Percentiles rank a stretch among this genome's conserved stretches.
phyloP scores from a whole-genome alignment of 2,797 vertebrate species.

The Crenuchus spilurus region DNA sequence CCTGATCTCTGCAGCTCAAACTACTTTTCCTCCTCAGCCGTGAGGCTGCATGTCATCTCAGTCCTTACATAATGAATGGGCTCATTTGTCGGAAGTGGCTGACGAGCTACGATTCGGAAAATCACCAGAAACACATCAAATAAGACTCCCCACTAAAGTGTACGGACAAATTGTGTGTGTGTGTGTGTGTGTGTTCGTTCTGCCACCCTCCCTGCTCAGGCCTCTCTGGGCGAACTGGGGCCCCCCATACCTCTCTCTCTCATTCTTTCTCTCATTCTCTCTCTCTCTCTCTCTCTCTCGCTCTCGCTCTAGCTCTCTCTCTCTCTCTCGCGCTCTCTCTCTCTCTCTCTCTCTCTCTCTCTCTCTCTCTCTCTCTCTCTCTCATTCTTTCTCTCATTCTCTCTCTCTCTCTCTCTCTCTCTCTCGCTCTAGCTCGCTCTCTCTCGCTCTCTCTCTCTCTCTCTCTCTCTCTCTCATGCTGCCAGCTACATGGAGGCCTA shows the following conservation, averaged over 20 bases:
- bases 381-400: not conserved
- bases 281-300: too few species aligned
- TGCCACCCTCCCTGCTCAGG: conserved; percentile 15
- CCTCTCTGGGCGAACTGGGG: conserved; percentile 14
- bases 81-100: not conserved
- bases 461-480: conserved; percentile 25
- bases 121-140: not conserved
- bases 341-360: not conserved
- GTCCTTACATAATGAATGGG: not conserved
- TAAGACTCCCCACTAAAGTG: not conserved
- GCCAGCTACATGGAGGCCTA: conserved; percentile 63
- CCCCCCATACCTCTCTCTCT: conserved; percentile 25
- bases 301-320: too few species aligned
- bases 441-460: conserved; percentile 16
- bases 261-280: not conserved
- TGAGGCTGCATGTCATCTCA: not conserved
- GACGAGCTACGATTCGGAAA: not conserved
- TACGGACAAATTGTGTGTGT: not conserved
- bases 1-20: not conserved
- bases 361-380: conserved; percentile 6
- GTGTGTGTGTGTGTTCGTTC: not conserved
- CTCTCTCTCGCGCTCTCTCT: not conserved
- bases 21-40: not conserved
- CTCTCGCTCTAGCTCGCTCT: not conserved
- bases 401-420: conserved; percentile 4